These are phyloP conservation scores for Otis tarda DNA, from an alignment of 2,113 vertebrate species.

Conservation along the genomic window DNA sequence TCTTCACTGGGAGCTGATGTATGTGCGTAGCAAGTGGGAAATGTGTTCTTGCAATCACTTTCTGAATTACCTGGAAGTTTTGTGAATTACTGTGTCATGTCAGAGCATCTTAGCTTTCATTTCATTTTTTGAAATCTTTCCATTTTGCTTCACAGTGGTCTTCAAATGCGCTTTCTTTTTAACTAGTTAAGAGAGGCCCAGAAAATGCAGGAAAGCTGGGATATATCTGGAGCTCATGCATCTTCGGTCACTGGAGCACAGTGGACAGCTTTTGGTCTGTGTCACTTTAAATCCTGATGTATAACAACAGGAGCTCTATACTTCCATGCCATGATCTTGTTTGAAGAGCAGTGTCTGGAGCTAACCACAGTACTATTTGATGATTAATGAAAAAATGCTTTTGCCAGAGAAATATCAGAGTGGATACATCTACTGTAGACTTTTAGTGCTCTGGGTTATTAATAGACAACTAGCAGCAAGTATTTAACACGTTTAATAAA, in stretches of 20 bases:
- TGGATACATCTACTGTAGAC: not conserved
- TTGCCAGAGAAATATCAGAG: not conserved
- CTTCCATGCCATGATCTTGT: not conserved
- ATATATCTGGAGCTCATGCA: not conserved
- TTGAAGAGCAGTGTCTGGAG: not conserved
- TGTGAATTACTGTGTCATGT: not conserved
- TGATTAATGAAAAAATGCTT: not conserved
- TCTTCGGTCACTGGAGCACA: not conserved
- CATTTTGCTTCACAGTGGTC: not conserved
- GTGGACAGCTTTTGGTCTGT: not conserved
- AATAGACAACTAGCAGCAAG: not conserved
- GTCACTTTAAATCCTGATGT: not conserved
- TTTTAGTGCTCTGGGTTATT: not conserved
- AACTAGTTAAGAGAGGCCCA: not conserved
- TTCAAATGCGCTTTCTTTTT: not conserved
- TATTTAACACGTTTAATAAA: not conserved
- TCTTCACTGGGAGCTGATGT: not conserved
- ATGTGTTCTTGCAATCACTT: not conserved
- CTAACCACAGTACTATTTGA: not conserved
- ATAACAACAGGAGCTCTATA: not conserved
- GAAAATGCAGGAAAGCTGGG: not conserved
- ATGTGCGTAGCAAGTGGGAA: not conserved
- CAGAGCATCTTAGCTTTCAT: not conserved
- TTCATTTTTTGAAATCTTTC: not conserved
- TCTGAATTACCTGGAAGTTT: not conserved